These are phyloP conservation scores for Spodoptera litura DNA, from an alignment of 1,140 invertebrate species.

Conservation along the genomic window DNA sequence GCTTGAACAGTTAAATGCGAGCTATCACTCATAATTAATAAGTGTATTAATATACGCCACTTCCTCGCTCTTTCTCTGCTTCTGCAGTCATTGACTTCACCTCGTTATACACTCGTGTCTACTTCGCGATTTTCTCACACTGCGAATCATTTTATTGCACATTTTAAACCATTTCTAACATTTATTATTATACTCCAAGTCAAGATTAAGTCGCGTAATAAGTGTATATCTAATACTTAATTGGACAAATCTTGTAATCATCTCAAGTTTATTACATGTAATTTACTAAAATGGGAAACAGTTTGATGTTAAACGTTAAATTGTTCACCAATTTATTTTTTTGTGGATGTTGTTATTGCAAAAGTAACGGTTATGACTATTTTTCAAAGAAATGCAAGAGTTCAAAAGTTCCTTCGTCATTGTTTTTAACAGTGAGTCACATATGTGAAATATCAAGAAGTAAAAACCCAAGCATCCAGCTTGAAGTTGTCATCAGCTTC, in stretches of 20 bases:
- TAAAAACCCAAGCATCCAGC: conserved; percentile 41
- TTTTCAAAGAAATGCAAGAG: conserved; percentile 7
- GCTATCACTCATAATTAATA: conserved; percentile 45
- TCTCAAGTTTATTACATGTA: too few species aligned
- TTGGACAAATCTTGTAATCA: background rate
- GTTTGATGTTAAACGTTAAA: too few species aligned
- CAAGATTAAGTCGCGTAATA: conserved; percentile 9
- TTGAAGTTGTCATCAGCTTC: conserved; percentile 32
- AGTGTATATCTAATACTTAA: background rate
- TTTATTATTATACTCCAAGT: background rate
- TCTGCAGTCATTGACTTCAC: conserved; percentile 40
- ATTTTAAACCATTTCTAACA: background rate
- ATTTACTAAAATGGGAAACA: too few species aligned
- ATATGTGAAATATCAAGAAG: conserved; percentile 8
- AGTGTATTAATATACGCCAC: conserved; percentile 37
- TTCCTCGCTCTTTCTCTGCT: conserved; percentile 15
- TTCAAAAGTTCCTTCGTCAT: conserved; percentile 11
- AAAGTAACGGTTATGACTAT: conserved; percentile 1
- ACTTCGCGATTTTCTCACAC: conserved; percentile 11
- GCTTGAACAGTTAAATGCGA: conserved; percentile 39
- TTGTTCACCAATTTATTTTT: too few species aligned
- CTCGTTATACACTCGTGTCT: conserved; percentile 13
- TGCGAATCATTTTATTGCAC: background rate
- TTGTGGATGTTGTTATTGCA: background rate
- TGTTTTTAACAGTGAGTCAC: conserved; percentile 38